Conservation (phyloP, 2,113 vertebrate genomes). For the Taurulus bubalis region DNA sequence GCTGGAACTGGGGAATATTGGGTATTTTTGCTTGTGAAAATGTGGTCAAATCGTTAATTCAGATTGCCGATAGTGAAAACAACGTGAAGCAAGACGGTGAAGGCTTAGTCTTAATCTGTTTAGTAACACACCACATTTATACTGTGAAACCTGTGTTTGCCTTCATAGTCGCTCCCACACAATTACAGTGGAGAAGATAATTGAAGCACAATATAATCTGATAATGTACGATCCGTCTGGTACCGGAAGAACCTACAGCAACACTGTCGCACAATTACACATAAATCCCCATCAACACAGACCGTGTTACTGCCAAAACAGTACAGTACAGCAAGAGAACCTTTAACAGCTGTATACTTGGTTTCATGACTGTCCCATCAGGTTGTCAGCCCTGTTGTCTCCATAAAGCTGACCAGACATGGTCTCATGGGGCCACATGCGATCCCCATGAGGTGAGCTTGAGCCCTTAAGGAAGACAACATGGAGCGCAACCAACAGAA, state of each 20-base stretch:
- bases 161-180: not conserved
- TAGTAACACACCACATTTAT: not conserved
- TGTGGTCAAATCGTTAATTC: not conserved
- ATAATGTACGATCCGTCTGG: not conserved
- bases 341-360: not conserved
- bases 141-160: not conserved
- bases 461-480: slow-evolving; percentile 38
- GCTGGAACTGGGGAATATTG: not conserved
- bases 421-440: slow-evolving; percentile 19
- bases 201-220: not conserved
- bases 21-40: not conserved
- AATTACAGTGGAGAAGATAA: not conserved
- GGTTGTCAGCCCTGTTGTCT: not conserved
- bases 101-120: not conserved
- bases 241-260: not conserved
- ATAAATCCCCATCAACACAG: slow-evolving; percentile 4
- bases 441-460: slow-evolving; percentile 43
- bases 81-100: not conserved
- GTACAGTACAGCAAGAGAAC: not conserved
- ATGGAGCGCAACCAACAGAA: slow-evolving; percentile 55
- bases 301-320: slow-evolving; percentile 2
- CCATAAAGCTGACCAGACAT: slow-evolving; percentile 31
- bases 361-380: not conserved
- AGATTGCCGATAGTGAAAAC: not conserved
- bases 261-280: not conserved